Conservation (phyloP, 2,113 vertebrate genomes). For the Nannospalax galili region DNA sequence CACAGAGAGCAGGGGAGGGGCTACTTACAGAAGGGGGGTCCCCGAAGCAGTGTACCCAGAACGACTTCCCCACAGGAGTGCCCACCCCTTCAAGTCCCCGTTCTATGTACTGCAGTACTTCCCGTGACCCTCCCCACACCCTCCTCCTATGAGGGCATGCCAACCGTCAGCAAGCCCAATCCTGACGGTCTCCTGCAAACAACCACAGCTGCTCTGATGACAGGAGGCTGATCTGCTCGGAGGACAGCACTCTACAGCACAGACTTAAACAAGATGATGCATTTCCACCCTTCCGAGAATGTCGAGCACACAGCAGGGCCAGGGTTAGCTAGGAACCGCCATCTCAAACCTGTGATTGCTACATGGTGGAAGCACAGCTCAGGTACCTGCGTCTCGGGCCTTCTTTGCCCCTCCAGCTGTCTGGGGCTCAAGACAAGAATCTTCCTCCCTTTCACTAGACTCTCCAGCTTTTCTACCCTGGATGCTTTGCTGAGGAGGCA, state of each 20-base stretch:
- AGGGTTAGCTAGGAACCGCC: not conserved
- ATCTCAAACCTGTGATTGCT: not conserved
- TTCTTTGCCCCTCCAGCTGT: not conserved
- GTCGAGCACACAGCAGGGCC: not conserved
- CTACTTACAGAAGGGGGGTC: too few relatives aligned
- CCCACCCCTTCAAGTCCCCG: not conserved
- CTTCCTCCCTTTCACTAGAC: not conserved
- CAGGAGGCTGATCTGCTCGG: not conserved
- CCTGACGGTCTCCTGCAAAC: not conserved
- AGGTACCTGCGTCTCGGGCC: rapidly evolving
- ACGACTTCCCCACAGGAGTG: not conserved
- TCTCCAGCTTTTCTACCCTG: not conserved
- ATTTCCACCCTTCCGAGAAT: rapidly evolving
- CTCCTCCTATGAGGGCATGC: not conserved
- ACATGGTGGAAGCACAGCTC: not conserved
- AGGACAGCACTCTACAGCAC: not conserved
- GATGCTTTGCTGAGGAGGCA: not conserved
- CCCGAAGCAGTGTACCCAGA: not conserved
- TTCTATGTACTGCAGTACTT: too few relatives aligned
- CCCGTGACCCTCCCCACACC: not conserved
- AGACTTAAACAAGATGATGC: not conserved
- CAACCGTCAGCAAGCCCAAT: not conserved
- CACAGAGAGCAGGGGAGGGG: not conserved
- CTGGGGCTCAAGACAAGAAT: not conserved
- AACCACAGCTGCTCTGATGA: not conserved